These are phyloP conservation scores for Anastrepha ludens DNA, from an alignment of 1,140 invertebrate species.

Conservation along the genomic window DNA sequence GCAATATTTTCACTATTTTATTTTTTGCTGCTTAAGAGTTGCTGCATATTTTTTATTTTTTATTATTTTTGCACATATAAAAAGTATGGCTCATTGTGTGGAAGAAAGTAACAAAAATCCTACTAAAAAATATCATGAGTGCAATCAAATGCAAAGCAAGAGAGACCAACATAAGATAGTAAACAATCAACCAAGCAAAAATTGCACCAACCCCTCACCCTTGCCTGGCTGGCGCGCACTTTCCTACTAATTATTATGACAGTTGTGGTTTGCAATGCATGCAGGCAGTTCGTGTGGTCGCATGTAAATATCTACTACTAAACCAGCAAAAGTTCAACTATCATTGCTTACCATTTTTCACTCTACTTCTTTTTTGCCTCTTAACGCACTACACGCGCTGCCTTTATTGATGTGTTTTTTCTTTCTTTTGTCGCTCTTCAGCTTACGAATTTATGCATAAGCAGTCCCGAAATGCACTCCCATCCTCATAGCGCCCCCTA, in stretches of 20 bases:
- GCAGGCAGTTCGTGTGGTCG: neutral
- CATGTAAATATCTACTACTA: neutral
- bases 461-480: neutral
- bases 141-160: slow-evolving; percentile 27
- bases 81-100: neutral
- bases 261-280: slow-evolving; percentile 2
- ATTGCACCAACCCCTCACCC: neutral
- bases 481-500: neutral
- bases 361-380: neutral
- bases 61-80: neutral
- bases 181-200: slow-evolving; percentile 2
- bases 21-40: slow-evolving; percentile 31
- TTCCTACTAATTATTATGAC: neutral
- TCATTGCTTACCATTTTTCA: neutral
- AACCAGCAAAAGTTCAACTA: neutral
- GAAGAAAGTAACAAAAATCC: neutral
- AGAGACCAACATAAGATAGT: neutral
- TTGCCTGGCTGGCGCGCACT: neutral
- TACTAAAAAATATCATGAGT: neutral
- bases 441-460: slow-evolving; percentile 33
- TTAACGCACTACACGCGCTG: neutral
- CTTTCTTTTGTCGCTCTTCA: no score
- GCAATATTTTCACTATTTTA: neutral
- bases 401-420: neutral
- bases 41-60: neutral